Conservation (phyloP, 2,113 vertebrate species). For the Mola mola region DNA sequence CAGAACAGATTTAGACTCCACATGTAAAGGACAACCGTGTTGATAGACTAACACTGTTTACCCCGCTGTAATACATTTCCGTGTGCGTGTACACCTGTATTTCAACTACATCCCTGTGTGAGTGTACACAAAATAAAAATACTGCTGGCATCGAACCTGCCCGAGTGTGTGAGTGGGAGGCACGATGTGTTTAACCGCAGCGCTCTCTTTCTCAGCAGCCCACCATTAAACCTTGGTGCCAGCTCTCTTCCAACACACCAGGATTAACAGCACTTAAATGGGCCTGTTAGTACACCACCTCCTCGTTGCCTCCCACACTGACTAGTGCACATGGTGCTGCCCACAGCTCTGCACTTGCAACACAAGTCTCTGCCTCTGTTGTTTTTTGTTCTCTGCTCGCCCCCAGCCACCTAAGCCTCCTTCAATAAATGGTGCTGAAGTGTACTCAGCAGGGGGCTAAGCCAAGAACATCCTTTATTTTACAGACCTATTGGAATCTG, state of each 20-base stretch:
- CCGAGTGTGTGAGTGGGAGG: conserved; percentile 43
- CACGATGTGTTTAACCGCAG: conserved; percentile 44
- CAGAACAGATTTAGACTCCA: not conserved
- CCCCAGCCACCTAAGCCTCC: conserved; percentile 57
- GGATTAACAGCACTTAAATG: conserved; percentile 80
- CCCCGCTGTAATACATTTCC: not conserved
- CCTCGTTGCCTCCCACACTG: conserved; percentile 62
- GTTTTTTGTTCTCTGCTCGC: conserved; percentile 55
- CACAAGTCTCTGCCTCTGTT: conserved; percentile 54
- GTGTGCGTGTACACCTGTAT: too few relatives aligned
- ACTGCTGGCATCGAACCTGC: conserved; percentile 16
- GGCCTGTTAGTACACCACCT: conserved; percentile 68
- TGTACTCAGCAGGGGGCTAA: conserved; percentile 65
- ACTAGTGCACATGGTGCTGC: conserved; percentile 55
- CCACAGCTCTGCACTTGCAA: conserved; percentile 56
- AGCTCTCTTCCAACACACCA: conserved; percentile 69
- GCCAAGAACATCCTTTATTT: conserved; percentile 72
- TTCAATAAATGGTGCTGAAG: conserved; percentile 69
- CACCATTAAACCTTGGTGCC: conserved; percentile 70
- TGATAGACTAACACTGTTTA: not conserved
- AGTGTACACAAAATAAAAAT: conserved; percentile 29
- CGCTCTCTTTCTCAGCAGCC: conserved; percentile 63
- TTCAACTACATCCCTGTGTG: too few relatives aligned
- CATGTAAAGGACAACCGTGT: not conserved
- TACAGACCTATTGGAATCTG: conserved; percentile 60